Evolutionary conservation across 2,888 invertebrate species (phyloP).

Genomic region (Poecilus cupreus): DNA sequence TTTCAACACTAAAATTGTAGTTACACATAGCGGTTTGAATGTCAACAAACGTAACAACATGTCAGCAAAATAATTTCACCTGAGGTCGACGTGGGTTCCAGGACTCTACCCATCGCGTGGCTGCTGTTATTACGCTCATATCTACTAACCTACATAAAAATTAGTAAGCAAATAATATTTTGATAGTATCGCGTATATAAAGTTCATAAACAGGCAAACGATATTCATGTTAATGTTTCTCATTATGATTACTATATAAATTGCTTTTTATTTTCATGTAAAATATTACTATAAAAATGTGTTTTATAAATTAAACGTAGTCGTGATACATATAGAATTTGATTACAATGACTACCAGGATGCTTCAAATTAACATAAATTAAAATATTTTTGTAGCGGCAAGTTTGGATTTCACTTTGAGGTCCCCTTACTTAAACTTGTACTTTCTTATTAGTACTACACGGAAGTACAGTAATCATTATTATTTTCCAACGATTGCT

Average conservation of each 20-base stretch:
- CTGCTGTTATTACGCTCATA: not conserved
- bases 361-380: no score
- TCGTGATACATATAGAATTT: no score
- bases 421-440: no score
- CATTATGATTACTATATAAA: slow-evolving; percentile 18
- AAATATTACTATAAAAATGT: no score
- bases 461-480: no score
- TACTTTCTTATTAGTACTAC: no score
- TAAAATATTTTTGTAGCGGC: no score
- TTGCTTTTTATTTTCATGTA: not conserved
- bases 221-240: slow-evolving; percentile 26
- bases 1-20: not conserved
- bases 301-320: no score
- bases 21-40: not conserved
- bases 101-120: slow-evolving; percentile 13
- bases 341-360: no score
- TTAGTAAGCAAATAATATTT: slow-evolving; percentile 39
- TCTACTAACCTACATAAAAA: slow-evolving; percentile 42
- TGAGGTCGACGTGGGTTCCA: not conserved
- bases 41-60: slow-evolving; percentile 2
- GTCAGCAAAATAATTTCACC: slow-evolving; percentile 26
- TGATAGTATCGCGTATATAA: slow-evolving; percentile 23
- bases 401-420: no score
- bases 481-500: no score
- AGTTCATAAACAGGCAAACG: slow-evolving; percentile 27